Evolutionary conservation across 2,797 vertebrate genomes (phyloP).

Genomic region (Helostoma temminkii): DNA sequence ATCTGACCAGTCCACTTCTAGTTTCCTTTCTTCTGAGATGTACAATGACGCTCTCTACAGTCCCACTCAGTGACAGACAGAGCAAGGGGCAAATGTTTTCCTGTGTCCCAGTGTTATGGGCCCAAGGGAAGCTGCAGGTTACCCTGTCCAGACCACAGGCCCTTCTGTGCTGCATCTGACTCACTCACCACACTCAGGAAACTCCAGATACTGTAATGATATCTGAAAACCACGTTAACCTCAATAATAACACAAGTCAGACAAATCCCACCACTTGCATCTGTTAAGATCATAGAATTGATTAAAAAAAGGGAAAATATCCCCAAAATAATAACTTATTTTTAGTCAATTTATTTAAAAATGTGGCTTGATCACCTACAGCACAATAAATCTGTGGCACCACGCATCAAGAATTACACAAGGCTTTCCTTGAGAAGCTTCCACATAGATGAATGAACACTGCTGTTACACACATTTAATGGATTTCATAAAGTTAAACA

Average conservation of each 20-base stretch:
- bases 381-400: not conserved
- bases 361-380: not conserved
- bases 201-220: conserved; percentile 63
- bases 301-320: conserved; percentile 7
- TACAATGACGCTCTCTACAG: not conserved
- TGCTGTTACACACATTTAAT: not conserved
- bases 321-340: not conserved
- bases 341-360: not conserved
- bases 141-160: conserved; percentile 59
- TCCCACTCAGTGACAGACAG: not conserved
- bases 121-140: conserved; percentile 46
- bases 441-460: not conserved
- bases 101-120: conserved; percentile 30
- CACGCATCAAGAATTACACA: not conserved
- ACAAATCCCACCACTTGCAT: conserved; percentile 18
- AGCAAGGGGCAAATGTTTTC: conserved; percentile 11
- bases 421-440: not conserved
- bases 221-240: conserved; percentile 68
- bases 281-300: conserved; percentile 25
- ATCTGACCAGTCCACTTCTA: not conserved
- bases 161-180: conserved; percentile 53
- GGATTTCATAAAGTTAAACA: not conserved
- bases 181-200: conserved; percentile 56
- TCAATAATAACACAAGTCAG: conserved; percentile 65
- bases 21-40: conserved; percentile 19